These are phyloP conservation scores for Heteromormyrus szaboi DNA, from an alignment of 2,797 vertebrate species.

Conservation along the genomic window DNA sequence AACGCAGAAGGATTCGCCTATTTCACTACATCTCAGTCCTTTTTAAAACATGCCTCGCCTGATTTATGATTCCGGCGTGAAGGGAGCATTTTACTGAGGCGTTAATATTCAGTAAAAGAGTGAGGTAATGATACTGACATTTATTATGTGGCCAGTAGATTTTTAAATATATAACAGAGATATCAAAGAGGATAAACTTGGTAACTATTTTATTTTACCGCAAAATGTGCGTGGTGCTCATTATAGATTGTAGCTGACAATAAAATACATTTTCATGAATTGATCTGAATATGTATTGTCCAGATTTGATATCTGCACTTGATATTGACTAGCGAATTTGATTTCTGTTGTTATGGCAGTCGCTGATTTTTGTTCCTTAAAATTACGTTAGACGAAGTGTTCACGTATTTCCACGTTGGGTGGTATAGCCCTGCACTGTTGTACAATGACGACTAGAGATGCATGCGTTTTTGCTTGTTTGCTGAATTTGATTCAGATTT, in stretches of 20 bases:
- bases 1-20: neutral
- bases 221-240: constrained; percentile 1
- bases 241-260: neutral
- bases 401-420: neutral
- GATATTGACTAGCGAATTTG: neutral
- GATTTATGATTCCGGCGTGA: neutral
- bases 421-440: neutral
- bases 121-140: constrained; percentile 4
- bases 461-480: neutral
- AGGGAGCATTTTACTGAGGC: neutral
- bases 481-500: neutral
- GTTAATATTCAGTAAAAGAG: neutral
- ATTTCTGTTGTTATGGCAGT: neutral
- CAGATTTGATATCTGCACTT: neutral
- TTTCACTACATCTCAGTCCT: neutral
- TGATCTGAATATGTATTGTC: neutral
- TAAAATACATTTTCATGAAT: neutral
- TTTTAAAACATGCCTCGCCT: neutral
- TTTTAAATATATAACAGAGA: neutral
- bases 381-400: neutral
- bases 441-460: neutral
- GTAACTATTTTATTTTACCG: neutral
- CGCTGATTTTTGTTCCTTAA: neutral
- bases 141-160: neutral
- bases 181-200: constrained; percentile 5